Base-by-base conservation (phyloP, 2,797 vertebrate genomes). In the Nyctibius grandis region DNA sequence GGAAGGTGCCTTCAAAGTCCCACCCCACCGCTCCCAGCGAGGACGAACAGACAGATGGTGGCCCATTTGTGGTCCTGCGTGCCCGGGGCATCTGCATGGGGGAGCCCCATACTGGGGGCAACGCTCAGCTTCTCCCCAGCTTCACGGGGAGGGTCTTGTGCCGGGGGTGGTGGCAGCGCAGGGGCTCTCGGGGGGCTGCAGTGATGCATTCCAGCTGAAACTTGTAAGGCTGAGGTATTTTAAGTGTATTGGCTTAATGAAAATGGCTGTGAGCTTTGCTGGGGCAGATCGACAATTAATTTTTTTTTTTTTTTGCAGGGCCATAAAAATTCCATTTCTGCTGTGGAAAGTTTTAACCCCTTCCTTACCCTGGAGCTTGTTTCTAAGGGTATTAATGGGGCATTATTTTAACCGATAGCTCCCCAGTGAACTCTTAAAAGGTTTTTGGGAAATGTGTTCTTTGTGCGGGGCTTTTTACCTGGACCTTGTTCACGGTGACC, bases 291-390 rank as follows among this genome's bases (percentile, higher is more conserved):
- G 91, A 91, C 88, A 95, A 93, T 96, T 95, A 88, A 42, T 42
- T 42, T 92, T 90, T 80, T 85, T 94, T 97, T 95, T 89, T 93
- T 96, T 91, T 60, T 77, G 0, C 61, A 47, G 36, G 88, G 88
- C 95, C 76, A 95, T 95, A 96, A 96, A 95, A 95, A 95, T 91
- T 94, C 98, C 98, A 95, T 97, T 98, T 97, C 97, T 97, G 95
- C 92, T 54, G 44, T 70, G 83, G 79, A 69, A 92, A 74, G 78
- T 80, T 85, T 97, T 96, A 96, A 97, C 95, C 79, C 90, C 12
- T 95, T 96, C 89, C 14, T 90, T 79, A 38, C 78, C 53, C 51
- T 22, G 3, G 12, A 7, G 11, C 70, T 92, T 78, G 50, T 91
- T 92, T 79, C 63, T 25, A 33, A 50, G 82, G 20, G 22, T 34